Base-by-base conservation (phyloP, 2,888 invertebrate species). In the Dryobotodes eremita region DNA sequence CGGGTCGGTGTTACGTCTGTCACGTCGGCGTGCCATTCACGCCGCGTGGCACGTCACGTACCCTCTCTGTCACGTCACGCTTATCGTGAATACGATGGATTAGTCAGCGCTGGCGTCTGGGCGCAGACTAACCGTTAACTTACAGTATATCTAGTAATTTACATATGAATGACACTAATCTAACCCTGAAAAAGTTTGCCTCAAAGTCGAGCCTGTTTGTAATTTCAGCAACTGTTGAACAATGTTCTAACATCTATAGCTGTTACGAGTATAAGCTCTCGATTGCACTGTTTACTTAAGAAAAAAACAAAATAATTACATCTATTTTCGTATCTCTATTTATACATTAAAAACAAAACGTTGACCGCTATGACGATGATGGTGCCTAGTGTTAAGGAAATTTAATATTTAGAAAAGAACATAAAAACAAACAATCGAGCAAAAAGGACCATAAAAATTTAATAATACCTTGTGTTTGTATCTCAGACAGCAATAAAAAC, bases 381-480 rank as follows among this genome's bases (percentile, higher is more conserved):
- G 20, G 50, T 64, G 65, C 59, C 70, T 64, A 62, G 73, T 77
- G 59, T 75, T 75, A 59, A 20, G 75, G 73, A 79, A 85, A 84
- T 79, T 80, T 86, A 86, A 84, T 82, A 87, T 87, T 87, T 84
- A 84, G 79, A 79, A 86, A 79, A 86, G 64, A 81, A 80, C 70
- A 88, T 88, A 84, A 89, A 88, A 89, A 84, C 83, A 86, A 89
- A 88, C 88, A 88, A 86, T 88, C 78, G 81, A 77, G 88, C 75
- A 88, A 83, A 89, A 86, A 86, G 82, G 82, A 61, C 86, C 77
- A 84, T 89, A 89, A 89, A 86, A 88, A 82, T 83, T 84, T 88
- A 78, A 89, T 89, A 89, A 88, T 83, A 88, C 84, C 81, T 78
- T 68, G 73, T 84, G 84, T 85, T 85, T 88, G 78, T 88, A 83